Evolutionary conservation across 2,113 vertebrate genomes (phyloP).

Genomic region (Lagopus leucura): DNA sequence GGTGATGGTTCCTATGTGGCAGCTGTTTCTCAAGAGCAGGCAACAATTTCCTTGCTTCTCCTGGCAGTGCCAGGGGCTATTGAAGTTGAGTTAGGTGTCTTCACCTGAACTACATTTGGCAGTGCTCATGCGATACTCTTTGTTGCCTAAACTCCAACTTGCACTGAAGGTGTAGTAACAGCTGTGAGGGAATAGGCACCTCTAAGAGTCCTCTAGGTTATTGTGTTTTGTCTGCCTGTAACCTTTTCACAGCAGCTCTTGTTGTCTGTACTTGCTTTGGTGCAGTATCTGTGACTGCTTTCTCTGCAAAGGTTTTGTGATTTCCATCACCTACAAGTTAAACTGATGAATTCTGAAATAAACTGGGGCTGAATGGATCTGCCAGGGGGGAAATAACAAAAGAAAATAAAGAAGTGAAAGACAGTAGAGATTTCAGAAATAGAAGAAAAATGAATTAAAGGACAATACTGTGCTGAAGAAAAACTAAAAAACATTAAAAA

Average conservation of each 20-base stretch:
- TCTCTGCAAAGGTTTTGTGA: not conserved
- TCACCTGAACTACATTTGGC: not conserved
- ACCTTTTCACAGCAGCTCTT: not conserved
- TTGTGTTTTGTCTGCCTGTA: not conserved
- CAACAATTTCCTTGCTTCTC: not conserved
- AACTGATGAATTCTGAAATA: not conserved
- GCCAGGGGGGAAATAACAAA: not conserved
- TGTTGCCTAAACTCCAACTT: not conserved
- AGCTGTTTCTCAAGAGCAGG: fast-evolving
- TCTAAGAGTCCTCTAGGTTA: not conserved
- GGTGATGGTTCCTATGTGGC: not conserved
- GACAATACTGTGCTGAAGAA: not conserved
- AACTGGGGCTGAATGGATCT: not conserved
- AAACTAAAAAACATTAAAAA: not conserved
- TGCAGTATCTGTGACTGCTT: not conserved
- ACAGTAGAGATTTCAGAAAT: not conserved
- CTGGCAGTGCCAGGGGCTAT: not conserved
- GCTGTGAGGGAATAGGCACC: not conserved
- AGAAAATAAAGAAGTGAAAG: not conserved
- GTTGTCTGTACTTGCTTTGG: not conserved
- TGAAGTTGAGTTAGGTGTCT: not conserved
- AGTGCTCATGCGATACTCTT: not conserved
- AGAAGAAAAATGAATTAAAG: not conserved
- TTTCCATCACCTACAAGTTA: not conserved
- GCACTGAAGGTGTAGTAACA: not conserved